A percentile compares a stretch with the other conserved stretches of the same genome.
Conservation (phyloP, 1,140 invertebrate genomes). For the Dendrolimus kikuchii region DNA sequence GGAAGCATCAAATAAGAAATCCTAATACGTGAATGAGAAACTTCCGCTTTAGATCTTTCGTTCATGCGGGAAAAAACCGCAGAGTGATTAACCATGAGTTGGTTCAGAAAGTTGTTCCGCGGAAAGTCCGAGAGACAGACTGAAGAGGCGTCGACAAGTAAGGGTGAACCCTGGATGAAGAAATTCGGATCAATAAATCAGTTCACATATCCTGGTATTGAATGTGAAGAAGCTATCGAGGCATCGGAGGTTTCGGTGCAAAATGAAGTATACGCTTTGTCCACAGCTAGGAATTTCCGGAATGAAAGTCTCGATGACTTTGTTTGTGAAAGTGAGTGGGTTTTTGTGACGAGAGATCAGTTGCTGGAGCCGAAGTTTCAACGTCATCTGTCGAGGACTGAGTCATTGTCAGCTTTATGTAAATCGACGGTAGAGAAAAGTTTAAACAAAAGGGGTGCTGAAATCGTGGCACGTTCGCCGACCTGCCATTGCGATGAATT, state of each 20-base stretch:
- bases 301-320: conserved; percentile 43
- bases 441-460: conserved; percentile 22
- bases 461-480: conserved; percentile 37
- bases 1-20: conserved; percentile 5
- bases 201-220: conserved; percentile 5
- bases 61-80: conserved; percentile 75
- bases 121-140: conserved; percentile 62
- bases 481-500: conserved; percentile 44
- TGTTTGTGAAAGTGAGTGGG: conserved; percentile 54
- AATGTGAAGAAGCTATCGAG: conserved; percentile 12
- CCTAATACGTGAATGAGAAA: conserved; percentile 74
- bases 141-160: conserved; percentile 22
- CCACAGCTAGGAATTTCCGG: conserved; percentile 55
- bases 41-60: conserved; percentile 74
- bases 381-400: conserved; percentile 31
- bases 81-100: conserved; percentile 73
- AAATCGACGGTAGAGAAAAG: conserved; percentile 29
- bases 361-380: conserved; percentile 49
- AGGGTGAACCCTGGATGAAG: conserved; percentile 14
- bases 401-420: conserved; percentile 40
- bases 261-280: conserved; percentile 44
- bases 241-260: conserved; percentile 12
- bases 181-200: conserved; percentile 15
- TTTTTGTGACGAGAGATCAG: conserved; percentile 42
- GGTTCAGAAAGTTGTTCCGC: conserved; percentile 76